These are phyloP conservation scores for Mareca strepera DNA, from an alignment of 2,797 vertebrate species.

Conservation along the genomic window DNA sequence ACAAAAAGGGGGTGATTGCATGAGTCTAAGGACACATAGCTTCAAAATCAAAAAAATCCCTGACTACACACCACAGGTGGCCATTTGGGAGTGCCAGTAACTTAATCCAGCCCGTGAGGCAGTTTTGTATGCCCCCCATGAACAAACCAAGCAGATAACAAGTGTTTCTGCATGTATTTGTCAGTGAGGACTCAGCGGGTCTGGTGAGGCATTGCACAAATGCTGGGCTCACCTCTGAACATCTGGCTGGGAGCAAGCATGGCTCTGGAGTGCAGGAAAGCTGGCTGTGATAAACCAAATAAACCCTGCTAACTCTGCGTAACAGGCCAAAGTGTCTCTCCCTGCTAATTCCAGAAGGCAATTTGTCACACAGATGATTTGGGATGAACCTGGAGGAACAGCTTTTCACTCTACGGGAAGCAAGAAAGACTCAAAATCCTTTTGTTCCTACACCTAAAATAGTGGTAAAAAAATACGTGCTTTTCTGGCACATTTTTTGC, in stretches of 20 bases:
- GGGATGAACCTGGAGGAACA: slow-evolving; percentile 37
- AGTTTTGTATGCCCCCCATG: background rate
- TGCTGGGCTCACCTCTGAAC: background rate
- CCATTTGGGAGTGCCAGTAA: background rate
- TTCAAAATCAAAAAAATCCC: background rate
- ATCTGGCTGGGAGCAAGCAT: slow-evolving; percentile 11
- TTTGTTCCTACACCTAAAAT: background rate
- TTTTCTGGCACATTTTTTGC: background rate
- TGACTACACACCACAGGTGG: background rate
- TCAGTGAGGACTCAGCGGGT: background rate
- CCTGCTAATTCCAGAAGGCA: background rate
- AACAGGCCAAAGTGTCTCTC: background rate
- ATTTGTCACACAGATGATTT: background rate
- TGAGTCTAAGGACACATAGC: background rate
- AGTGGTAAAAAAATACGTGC: background rate
- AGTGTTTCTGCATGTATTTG: background rate
- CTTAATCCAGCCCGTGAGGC: background rate
- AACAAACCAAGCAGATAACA: background rate
- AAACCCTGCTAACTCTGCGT: background rate
- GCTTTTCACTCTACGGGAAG: background rate
- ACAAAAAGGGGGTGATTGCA: background rate
- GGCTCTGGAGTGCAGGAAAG: background rate
- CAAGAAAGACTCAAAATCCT: background rate
- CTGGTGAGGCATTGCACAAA: background rate
- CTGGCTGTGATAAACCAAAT: slow-evolving; percentile 31